Base-by-base conservation (phyloP, 1,140 invertebrate genomes). In the Cardiocondyla obscurior region DNA sequence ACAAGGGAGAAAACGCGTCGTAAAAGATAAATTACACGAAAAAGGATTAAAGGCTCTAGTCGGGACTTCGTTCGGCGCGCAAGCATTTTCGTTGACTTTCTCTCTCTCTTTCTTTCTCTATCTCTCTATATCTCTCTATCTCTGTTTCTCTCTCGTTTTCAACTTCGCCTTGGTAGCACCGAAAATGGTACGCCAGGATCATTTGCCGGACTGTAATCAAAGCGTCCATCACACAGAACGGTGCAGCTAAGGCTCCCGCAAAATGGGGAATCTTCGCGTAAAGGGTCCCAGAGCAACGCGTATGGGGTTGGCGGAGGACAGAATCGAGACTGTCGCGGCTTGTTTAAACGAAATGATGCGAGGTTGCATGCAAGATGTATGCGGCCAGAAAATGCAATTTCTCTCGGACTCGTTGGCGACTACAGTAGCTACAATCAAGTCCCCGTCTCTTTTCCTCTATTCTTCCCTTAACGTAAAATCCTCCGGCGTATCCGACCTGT, bases 291-390 rank as follows among this genome's bases (percentile, higher is more conserved):
- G 44, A n/a, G 6, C 57, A 42, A 42, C 30, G 57, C 16, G 22
- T 46, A 46, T 25, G 42, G 8, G 33, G 69, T 28, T 46, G 62
- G 72, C 25, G 49, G 81, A 58, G 60, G 62, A 67, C 44, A 83
- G 67, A 51, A 49, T 42, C 65, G 69, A 57, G 55, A 88, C 69
- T 72, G 51, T 82, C 88, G 88, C 85, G 85, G 85, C 84, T 91
- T 92, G 89, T 91, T 92, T 92, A 91, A 93, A 91, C 92, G 90
- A 91, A 92, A 92, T 87, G 90, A 90, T 83, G 85, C 86, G 67
- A 58, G 79, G 69, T 73, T 72, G n/a, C n/a, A n/a, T 65, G 85
- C 57, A 69, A 44, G 72, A 83, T 86, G 62, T 57, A 84, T 64
- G 60, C 49, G 62, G 33, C 49, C 28, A 86, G 69, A 60, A 89